A percentile compares a stretch with the other conserved stretches of the same genome.
Conservation (phyloP, 2,797 vertebrate genomes). For the Triplophysa yarkandensis region DNA sequence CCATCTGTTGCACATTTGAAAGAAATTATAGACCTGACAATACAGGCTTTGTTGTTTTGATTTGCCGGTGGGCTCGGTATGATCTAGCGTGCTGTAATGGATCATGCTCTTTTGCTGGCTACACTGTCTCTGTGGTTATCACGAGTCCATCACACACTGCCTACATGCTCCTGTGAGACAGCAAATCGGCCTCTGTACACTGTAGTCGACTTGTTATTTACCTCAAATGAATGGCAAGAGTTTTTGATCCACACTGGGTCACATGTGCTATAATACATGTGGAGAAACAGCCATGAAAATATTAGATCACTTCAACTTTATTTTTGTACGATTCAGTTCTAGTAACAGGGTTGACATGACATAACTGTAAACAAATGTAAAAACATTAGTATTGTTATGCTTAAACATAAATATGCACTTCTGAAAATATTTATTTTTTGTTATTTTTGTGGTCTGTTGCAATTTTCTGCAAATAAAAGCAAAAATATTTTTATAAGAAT, state of each 20-base stretch:
- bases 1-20: slow-evolving; percentile 31
- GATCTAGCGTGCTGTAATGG: slow-evolving; percentile 3
- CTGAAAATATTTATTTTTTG: too few species aligned
- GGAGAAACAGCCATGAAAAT: background rate
- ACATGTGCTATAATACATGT: background rate
- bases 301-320: too few species aligned
- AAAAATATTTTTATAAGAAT: too few species aligned
- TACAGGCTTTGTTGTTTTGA: slow-evolving; percentile 33
- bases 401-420: too few species aligned
- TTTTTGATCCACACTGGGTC: background rate
- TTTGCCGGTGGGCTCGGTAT: slow-evolving; percentile 29
- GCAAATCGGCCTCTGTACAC: slow-evolving; percentile 31
- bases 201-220: slow-evolving; percentile 9
- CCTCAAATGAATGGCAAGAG: slow-evolving; percentile 6
- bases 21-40: slow-evolving; percentile 34
- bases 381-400: too few species aligned
- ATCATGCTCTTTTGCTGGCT: slow-evolving; percentile 33
- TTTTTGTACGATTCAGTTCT: too few species aligned
- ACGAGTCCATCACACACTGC: slow-evolving; percentile 42
- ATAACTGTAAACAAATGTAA: too few species aligned
- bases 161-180: slow-evolving; percentile 26
- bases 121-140: slow-evolving; percentile 38
- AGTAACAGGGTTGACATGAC: too few species aligned
- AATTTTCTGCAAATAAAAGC: too few species aligned
- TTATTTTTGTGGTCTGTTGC: too few species aligned